Evolutionary conservation across 2,113 vertebrate genomes (phyloP).

Genomic region (Peromyscus californicus): DNA sequence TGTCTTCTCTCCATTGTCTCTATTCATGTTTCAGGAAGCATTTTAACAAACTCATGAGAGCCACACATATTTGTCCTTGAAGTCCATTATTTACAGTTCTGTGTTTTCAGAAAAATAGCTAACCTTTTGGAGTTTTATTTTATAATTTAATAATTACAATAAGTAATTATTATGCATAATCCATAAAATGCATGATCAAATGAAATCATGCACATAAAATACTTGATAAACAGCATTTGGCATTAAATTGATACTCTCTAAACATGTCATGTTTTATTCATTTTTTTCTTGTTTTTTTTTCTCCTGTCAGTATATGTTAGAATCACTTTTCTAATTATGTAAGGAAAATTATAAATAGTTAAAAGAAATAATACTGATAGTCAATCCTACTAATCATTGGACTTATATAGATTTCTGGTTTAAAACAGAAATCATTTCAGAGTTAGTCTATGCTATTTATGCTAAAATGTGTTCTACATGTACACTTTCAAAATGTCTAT

Average conservation of each 20-base stretch:
- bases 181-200: neutral
- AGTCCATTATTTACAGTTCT: neutral
- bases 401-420: neutral
- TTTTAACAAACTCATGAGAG: neutral
- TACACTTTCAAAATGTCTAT: neutral
- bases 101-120: neutral
- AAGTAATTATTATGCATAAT: neutral
- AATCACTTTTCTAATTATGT: neutral
- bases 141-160: neutral
- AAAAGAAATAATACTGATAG: neutral
- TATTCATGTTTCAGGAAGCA: neutral
- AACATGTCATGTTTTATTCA: neutral
- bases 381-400: neutral
- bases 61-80: neutral
- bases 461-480: neutral
- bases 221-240: neutral
- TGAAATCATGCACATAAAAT: neutral
- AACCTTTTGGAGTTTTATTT: neutral
- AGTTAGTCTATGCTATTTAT: neutral
- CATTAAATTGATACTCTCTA: neutral
- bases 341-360: neutral
- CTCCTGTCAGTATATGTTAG: neutral
- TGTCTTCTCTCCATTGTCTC: neutral
- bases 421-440: neutral
- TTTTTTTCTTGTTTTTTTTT: neutral